These are phyloP conservation scores for Tiliacea aurago DNA, from an alignment of 2,888 invertebrate species.

Conservation along the genomic window DNA sequence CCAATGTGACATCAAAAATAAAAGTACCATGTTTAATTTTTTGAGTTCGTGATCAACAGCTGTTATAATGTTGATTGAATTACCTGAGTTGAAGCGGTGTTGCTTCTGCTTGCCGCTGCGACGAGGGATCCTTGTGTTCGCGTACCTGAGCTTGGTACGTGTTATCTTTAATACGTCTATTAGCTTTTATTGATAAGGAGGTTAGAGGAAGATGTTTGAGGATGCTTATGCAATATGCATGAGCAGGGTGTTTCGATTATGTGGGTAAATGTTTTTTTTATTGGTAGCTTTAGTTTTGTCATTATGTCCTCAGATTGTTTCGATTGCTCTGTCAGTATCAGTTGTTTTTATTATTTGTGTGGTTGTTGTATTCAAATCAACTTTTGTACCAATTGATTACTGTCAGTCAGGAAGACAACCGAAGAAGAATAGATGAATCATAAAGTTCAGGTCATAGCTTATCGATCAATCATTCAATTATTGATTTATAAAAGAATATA, in stretches of 20 bases:
- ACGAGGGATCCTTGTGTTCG: conserved; percentile 57
- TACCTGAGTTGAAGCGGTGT: conserved; percentile 57
- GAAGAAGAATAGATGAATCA: neutral
- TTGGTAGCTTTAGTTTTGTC: neutral
- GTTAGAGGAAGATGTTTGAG: no score
- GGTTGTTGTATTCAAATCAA: neutral
- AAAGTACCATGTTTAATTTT: conserved; percentile 30
- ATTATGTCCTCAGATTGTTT: neutral
- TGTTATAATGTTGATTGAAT: conserved; percentile 55
- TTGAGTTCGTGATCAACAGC: conserved; percentile 2
- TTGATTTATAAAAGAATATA: neutral
- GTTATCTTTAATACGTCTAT: neutral
- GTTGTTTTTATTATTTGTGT: neutral
- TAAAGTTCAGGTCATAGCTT: neutral
- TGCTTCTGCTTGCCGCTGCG: conserved; percentile 60
- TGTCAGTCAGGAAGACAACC: neutral
- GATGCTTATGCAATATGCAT: neutral
- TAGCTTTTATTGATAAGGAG: neutral
- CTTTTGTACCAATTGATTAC: neutral
- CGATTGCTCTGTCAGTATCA: neutral
- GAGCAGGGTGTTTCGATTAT: neutral
- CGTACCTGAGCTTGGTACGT: conserved; percentile 61
- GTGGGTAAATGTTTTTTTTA: neutral
- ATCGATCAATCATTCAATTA: neutral
- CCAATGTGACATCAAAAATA: conserved; percentile 2